phyloP scores from a whole-genome alignment of 1,140 invertebrate species.

The Spodoptera litura region DNA sequence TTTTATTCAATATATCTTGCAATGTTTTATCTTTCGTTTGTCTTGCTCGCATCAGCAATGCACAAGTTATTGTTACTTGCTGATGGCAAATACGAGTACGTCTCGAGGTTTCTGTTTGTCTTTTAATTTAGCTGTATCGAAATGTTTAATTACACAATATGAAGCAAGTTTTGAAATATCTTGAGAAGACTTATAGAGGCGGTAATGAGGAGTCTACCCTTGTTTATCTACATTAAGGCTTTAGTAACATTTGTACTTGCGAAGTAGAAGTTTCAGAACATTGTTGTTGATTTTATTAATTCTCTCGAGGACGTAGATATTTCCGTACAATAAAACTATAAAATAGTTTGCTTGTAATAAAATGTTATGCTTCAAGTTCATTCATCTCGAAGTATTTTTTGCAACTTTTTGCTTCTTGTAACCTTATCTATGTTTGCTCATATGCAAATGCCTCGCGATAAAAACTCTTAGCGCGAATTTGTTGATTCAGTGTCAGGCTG shows the following conservation, averaged over 20 bases:
- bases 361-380: no score
- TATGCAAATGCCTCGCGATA: constrained; percentile 12
- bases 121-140: constrained; percentile 56
- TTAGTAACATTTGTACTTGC: not conserved
- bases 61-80: constrained; percentile 66
- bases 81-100: constrained; percentile 53
- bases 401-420: not conserved
- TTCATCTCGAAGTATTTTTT: not conserved
- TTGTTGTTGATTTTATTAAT: not conserved
- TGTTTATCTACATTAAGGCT: constrained; percentile 5
- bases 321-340: no score
- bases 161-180: constrained; percentile 10
- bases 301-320: no score
- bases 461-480: constrained; percentile 20
- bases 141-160: constrained; percentile 14
- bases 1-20: constrained; percentile 83
- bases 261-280: not conserved
- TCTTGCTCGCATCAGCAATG: constrained; percentile 75
- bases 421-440: constrained; percentile 3
- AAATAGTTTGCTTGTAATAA: no score
- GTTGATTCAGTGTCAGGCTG: constrained; percentile 43
- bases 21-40: constrained; percentile 77
- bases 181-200: not conserved
- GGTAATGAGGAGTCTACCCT: not conserved
- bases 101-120: constrained; percentile 56